Percentiles rank a stretch among this genome's conserved stretches.
These are phyloP conservation scores for Octonoba sinensis DNA, from an alignment of 2,888 invertebrate species.

Conservation along the genomic window DNA sequence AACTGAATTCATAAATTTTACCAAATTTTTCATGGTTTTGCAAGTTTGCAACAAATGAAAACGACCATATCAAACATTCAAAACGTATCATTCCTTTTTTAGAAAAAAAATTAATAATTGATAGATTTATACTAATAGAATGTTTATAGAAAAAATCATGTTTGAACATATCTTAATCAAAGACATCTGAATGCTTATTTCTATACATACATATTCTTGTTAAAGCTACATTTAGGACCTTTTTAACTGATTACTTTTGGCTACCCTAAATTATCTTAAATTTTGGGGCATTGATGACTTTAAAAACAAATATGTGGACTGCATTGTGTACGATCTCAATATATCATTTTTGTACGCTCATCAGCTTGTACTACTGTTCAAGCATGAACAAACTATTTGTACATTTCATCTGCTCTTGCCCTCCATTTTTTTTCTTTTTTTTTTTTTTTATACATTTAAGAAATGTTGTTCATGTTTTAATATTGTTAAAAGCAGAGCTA, in stretches of 20 bases:
- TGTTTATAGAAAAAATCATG: too few relatives aligned
- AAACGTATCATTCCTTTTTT: too few relatives aligned
- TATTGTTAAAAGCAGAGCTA: too few relatives aligned
- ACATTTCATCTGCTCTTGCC: slow-evolving; percentile 61
- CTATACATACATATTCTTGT: too few relatives aligned
- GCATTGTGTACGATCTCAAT: slow-evolving; percentile 53
- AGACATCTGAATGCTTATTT: too few relatives aligned
- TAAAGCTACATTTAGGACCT: not conserved
- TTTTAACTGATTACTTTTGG: not conserved
- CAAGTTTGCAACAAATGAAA: too few relatives aligned
- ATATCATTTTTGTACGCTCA: slow-evolving; percentile 61
- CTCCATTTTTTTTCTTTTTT: slow-evolving; percentile 57
- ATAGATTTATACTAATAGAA: too few relatives aligned
- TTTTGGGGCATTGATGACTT: slow-evolving; percentile 20
- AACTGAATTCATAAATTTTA: too few relatives aligned
- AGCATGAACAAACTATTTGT: slow-evolving; percentile 49
- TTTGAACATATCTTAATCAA: too few relatives aligned
- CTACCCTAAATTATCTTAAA: not conserved
- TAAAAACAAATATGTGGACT: slow-evolving; percentile 17
- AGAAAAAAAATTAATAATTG: too few relatives aligned
- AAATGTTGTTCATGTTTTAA: not conserved
- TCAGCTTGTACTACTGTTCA: slow-evolving; percentile 48
- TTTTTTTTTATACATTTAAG: not conserved
- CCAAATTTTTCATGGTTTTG: too few relatives aligned
- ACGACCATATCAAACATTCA: too few relatives aligned